Percentiles rank a stretch among this genome's conserved stretches.
Evolutionary conservation across 2,888 invertebrate species (phyloP).

Genomic region (Mythimna loreyi): DNA sequence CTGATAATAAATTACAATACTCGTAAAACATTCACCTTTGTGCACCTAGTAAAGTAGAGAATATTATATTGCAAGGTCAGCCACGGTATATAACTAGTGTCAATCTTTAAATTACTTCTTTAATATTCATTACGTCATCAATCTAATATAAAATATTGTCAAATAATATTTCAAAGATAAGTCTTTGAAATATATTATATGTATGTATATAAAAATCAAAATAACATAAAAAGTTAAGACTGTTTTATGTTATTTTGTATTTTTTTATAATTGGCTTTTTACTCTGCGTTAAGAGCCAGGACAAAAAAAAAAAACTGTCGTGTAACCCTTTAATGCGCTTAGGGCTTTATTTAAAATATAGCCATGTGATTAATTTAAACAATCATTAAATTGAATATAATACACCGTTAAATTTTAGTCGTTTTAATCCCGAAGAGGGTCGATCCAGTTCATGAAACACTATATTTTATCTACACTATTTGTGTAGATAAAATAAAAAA

Average conservation of each 20-base stretch:
- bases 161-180: neutral
- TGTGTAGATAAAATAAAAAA: no score
- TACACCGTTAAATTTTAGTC: no score
- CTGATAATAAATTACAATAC: slow-evolving; percentile 2
- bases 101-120: neutral
- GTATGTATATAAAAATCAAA: no score
- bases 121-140: neutral
- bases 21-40: slow-evolving; percentile 20
- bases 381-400: no score
- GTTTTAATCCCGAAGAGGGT: no score
- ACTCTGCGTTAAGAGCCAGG: neutral
- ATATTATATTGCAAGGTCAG: slow-evolving; percentile 1
- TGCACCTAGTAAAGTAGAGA: neutral
- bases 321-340: neutral
- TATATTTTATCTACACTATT: no score
- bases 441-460: no score
- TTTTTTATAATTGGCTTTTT: neutral
- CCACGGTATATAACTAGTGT: neutral
- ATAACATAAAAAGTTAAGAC: no score
- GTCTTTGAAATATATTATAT: no score
- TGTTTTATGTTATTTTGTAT: neutral
- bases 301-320: neutral
- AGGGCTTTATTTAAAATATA: no score
- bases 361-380: no score
- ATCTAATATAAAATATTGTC: neutral